Base-by-base conservation (phyloP, 2,113 vertebrate species). In the Laterallus jamaicensis region DNA sequence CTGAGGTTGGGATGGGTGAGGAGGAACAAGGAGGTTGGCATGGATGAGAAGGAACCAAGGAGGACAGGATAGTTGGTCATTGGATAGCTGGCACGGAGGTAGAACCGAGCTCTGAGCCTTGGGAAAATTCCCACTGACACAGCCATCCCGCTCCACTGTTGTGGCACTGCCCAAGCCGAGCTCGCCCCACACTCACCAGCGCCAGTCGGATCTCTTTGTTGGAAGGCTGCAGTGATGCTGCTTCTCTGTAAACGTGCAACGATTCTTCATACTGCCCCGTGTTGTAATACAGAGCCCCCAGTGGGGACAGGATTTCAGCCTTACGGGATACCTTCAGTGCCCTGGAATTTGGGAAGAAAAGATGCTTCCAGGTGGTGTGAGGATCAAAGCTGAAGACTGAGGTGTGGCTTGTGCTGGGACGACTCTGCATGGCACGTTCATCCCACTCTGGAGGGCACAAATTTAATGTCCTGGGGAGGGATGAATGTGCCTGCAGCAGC, bases 271-370 rank as follows among this genome's bases (percentile, higher is more conserved):
- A 99, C 5, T 98, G 97, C 4, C 98, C 99, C 0, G 99, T 99
- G 98, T 99, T 99, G 95, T 99, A 99, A 90, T 99, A 99, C 13
- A 99, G 98, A 1, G 99, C 99, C 76, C 99, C 99, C 29, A 99
- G 97, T 0, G 99, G 99, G 2, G 99, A 98, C 69, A 99, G 93
- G 84, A 99, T 98, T 88, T 99, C 99, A 21, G 98, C 98, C 44
- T 98, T 99, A 88, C 97, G 98, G 1, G 98, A 98, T 60, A 99
- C 98, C 97, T 98, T 98, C 96, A 99, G 96, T 0, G 99, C 99
- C 50, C 99, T 99, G 98, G 39, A 67, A 67, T 56, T 69, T 28
- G 52, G 91, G 76, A 84, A 83, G 24, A 67, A 81, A 37, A 67
- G 20, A 52, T 3, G 47, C 6, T 50, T 82, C 55, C 77, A 58